Evolutionary conservation across 2,888 invertebrate genomes (phyloP).

Genomic region (Cylloceria caligata): DNA sequence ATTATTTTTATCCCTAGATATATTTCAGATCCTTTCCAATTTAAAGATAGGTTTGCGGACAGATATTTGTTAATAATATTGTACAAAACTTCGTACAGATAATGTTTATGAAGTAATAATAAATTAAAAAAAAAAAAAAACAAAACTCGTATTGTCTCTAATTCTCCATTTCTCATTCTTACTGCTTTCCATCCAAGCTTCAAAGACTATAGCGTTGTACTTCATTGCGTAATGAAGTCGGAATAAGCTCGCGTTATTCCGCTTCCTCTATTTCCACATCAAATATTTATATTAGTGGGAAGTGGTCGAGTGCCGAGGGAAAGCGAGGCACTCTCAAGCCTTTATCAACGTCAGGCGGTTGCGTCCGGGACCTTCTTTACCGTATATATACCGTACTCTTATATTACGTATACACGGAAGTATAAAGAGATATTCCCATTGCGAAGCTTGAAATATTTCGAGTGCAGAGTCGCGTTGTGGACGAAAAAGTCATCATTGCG

Average conservation of each 20-base stretch:
- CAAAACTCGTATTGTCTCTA: neutral
- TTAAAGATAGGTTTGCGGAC: too few species aligned
- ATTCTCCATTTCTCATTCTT: conserved; percentile 11
- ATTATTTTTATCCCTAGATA: too few species aligned
- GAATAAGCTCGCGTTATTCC: conserved; percentile 51
- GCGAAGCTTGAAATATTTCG: conserved; percentile 39
- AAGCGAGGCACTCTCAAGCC: conserved; percentile 11
- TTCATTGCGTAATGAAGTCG: conserved; percentile 54
- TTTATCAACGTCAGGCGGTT: conserved; percentile 8
- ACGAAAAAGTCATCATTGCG: conserved; percentile 5
- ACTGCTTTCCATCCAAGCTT: neutral
- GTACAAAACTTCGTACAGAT: conserved; percentile 23
- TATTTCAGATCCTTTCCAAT: too few species aligned
- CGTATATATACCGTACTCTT: conserved; percentile 21
- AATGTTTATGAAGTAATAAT: conserved; percentile 44
- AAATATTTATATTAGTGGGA: conserved; percentile 58
- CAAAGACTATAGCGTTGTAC: conserved; percentile 12
- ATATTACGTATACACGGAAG: conserved; percentile 22
- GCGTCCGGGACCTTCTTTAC: conserved; percentile 28
- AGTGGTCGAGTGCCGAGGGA: conserved; percentile 39
- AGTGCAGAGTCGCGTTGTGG: conserved; percentile 1
- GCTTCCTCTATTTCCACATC: conserved; percentile 50
- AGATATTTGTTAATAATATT: too few species aligned
- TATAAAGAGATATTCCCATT: conserved; percentile 38
- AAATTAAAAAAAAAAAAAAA: too few species aligned